These are phyloP conservation scores for Spisula solida DNA, from an alignment of 2,888 invertebrate species.

Conservation along the genomic window DNA sequence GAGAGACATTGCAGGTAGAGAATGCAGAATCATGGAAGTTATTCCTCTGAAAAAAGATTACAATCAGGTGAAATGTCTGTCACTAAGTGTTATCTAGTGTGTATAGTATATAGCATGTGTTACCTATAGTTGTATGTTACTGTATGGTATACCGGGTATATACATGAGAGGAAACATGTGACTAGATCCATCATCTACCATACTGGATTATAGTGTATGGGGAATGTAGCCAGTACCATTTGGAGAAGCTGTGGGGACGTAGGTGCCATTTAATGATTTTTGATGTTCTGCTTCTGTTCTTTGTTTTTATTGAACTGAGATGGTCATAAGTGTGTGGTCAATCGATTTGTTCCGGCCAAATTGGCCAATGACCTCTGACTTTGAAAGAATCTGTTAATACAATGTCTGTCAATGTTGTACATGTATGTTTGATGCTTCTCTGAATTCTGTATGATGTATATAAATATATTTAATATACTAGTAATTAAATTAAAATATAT, in stretches of 20 bases:
- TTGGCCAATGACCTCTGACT: too few species aligned
- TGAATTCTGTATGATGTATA: too few species aligned
- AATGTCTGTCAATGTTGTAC: too few species aligned
- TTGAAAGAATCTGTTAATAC: too few species aligned
- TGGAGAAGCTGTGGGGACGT: slow-evolving; percentile 58
- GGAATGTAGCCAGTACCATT: slow-evolving; percentile 51
- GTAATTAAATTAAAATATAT: too few species aligned
- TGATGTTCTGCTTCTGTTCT: neutral
- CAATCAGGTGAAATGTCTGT: slow-evolving; percentile 23
- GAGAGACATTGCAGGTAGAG: neutral
- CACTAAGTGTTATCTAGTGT: slow-evolving; percentile 1
- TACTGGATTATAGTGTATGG: slow-evolving; percentile 49
- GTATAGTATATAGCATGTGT: neutral
- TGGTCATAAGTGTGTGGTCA: too few species aligned
- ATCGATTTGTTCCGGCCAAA: too few species aligned
- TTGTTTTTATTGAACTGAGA: too few species aligned
- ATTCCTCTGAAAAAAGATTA: slow-evolving; percentile 8
- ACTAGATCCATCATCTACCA: neutral
- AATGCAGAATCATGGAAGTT: slow-evolving; percentile 18
- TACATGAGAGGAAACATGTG: slow-evolving; percentile 20
- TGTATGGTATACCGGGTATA: neutral
- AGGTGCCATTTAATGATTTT: slow-evolving; percentile 36
- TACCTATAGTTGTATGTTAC: neutral
- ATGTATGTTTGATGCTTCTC: too few species aligned
- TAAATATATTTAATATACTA: too few species aligned